Evolutionary conservation across 2,797 vertebrate species (phyloP).

Genomic region (Betta splendens): DNA sequence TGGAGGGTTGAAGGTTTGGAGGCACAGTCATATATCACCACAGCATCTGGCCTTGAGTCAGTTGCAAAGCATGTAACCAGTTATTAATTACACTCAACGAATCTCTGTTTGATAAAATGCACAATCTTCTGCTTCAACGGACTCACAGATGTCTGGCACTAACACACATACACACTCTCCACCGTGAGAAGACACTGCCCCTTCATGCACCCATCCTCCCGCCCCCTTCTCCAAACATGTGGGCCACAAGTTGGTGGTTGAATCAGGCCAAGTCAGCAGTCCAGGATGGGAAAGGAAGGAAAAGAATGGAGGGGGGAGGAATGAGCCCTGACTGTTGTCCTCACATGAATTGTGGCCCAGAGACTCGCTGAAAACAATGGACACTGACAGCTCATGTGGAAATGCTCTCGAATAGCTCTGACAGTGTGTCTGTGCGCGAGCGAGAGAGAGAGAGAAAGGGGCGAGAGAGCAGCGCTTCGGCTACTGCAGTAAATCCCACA

Average conservation of each 20-base stretch:
- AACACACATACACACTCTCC: slow-evolving; percentile 29
- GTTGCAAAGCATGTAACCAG: slow-evolving; percentile 3
- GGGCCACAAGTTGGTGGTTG: slow-evolving; percentile 60
- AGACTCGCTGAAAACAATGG: slow-evolving; percentile 70
- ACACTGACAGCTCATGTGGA: slow-evolving; percentile 72
- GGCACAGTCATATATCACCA: no score
- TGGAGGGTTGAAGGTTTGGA: background rate
- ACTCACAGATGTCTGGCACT: slow-evolving; percentile 33
- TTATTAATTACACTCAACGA: slow-evolving; percentile 11
- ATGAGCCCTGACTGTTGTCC: slow-evolving; percentile 63
- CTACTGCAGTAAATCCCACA: slow-evolving; percentile 35
- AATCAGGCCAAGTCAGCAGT: slow-evolving; percentile 74
- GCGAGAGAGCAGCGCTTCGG: slow-evolving; percentile 6
- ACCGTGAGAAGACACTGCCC: slow-evolving; percentile 55
- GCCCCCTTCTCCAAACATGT: slow-evolving; percentile 57
- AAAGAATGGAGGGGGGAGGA: slow-evolving; percentile 71
- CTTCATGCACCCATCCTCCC: slow-evolving; percentile 4
- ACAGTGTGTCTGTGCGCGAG: slow-evolving; percentile 8
- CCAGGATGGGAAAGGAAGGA: slow-evolving; percentile 71
- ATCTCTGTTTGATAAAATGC: background rate
- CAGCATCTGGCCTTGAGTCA: background rate
- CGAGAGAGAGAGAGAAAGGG: background rate
- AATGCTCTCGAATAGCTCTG: slow-evolving; percentile 54
- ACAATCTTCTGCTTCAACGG: slow-evolving; percentile 24
- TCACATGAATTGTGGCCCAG: slow-evolving; percentile 64